phyloP scores from a whole-genome alignment of 1,140 invertebrate genomes.

The Zophobas atratus region DNA sequence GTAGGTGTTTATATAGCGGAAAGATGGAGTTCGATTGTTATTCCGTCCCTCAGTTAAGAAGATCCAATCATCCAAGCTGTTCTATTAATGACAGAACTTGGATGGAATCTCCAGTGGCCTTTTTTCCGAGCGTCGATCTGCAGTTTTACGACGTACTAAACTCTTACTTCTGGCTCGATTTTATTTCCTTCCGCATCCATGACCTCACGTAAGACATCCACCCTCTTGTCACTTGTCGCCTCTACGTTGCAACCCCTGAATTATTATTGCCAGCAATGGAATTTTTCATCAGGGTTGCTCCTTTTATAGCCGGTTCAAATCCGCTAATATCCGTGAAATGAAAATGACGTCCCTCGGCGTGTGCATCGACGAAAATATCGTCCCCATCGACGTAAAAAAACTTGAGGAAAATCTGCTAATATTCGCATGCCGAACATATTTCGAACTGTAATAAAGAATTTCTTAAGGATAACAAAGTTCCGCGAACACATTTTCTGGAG shows the following conservation, averaged over 20 bases:
- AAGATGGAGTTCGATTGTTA: constrained; percentile 62
- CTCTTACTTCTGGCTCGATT: constrained; percentile 50
- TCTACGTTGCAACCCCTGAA: constrained; percentile 47
- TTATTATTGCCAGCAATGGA: constrained; percentile 51
- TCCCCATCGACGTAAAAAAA: no score
- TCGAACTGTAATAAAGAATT: no score
- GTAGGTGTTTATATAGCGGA: constrained; percentile 60
- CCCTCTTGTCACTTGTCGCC: constrained; percentile 51
- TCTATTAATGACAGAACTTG: constrained; percentile 59
- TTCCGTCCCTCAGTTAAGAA: constrained; percentile 53
- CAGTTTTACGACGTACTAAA: constrained; percentile 56
- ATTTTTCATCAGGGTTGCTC: constrained; percentile 53
- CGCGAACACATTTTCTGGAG: no score
- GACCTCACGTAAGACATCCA: constrained; percentile 54
- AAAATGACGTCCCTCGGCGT: constrained; percentile 20
- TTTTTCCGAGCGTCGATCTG: constrained; percentile 52
- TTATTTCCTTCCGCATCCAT: constrained; percentile 52
- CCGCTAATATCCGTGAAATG: constrained; percentile 34
- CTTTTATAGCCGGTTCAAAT: constrained; percentile 32
- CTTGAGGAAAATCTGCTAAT: neutral
- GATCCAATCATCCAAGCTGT: constrained; percentile 60
- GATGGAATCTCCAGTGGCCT: constrained; percentile 56
- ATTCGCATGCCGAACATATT: neutral
- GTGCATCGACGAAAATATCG: neutral
- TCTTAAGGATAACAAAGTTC: no score